Percentiles rank a stretch among this genome's conserved stretches.
phyloP scores from a whole-genome alignment of 2,888 invertebrate genomes.

The Acanthopleura granulata region DNA sequence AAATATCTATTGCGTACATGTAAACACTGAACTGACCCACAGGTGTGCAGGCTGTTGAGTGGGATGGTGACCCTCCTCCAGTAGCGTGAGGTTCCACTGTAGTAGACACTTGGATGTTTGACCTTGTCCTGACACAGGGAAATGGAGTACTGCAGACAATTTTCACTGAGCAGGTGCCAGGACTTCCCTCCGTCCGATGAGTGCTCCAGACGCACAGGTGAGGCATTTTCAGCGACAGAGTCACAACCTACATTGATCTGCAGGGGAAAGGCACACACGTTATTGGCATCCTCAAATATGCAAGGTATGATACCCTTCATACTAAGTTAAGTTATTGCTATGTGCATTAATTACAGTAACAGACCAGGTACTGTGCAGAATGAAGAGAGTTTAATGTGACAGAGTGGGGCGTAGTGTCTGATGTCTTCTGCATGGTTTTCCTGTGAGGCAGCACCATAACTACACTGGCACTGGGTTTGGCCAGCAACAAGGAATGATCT shows the following conservation, averaged over 20 bases:
- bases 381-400: no score
- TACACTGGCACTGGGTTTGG: no score
- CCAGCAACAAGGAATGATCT: no score
- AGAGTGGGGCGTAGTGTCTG: no score
- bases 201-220: slow-evolving; percentile 68
- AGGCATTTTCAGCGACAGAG: slow-evolving; percentile 52
- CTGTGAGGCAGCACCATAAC: no score
- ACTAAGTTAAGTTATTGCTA: no score
- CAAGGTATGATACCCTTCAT: no score
- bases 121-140: slow-evolving; percentile 61
- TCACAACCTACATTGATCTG: slow-evolving; percentile 71
- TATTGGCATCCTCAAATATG: no score
- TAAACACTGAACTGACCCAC: slow-evolving; percentile 66
- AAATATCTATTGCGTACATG: neutral
- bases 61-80: slow-evolving; percentile 68
- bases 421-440: no score
- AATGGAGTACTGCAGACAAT: slow-evolving; percentile 53
- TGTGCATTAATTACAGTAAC: no score
- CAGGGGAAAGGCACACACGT: slow-evolving; percentile 5
- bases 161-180: slow-evolving; percentile 66
- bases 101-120: slow-evolving; percentile 64
- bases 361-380: no score
- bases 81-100: slow-evolving; percentile 63
- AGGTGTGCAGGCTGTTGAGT: slow-evolving; percentile 63
- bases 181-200: slow-evolving; percentile 67